Conservation (phyloP, 2,888 invertebrate species). For the Piscicola geometra region DNA sequence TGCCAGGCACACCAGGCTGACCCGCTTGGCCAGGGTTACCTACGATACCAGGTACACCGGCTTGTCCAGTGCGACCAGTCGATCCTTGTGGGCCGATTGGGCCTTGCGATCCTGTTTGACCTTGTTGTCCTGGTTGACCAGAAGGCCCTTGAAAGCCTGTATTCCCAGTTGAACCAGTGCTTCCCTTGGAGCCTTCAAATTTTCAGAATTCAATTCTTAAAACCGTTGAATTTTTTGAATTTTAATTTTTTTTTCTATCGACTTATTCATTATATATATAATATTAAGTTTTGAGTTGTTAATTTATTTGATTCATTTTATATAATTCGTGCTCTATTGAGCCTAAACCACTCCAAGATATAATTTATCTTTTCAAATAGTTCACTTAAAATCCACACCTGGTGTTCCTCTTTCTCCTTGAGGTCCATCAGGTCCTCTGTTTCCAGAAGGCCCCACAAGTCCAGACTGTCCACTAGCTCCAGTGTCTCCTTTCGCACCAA, state of each 20-base stretch:
- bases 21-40: constrained; percentile 37
- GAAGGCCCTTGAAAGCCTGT: constrained; percentile 28
- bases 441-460: constrained; percentile 30
- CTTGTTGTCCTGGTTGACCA: constrained; percentile 35
- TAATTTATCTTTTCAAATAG: no score
- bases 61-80: constrained; percentile 40
- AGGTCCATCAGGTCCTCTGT: neutral
- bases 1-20: constrained; percentile 33
- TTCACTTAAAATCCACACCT: no score
- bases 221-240: neutral
- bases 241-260: neutral
- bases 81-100: constrained; percentile 32
- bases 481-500: constrained; percentile 28
- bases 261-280: neutral
- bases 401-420: neutral
- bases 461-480: constrained; percentile 31
- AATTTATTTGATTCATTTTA: no score
- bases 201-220: neutral
- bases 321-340: no score
- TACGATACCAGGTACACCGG: constrained; percentile 35
- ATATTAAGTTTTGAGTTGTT: no score
- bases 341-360: no score
- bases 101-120: constrained; percentile 37
- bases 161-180: constrained; percentile 17
- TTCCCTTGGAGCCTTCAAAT: neutral